Conservation (phyloP, 2,888 invertebrate genomes). For the Neelides folsomi region DNA sequence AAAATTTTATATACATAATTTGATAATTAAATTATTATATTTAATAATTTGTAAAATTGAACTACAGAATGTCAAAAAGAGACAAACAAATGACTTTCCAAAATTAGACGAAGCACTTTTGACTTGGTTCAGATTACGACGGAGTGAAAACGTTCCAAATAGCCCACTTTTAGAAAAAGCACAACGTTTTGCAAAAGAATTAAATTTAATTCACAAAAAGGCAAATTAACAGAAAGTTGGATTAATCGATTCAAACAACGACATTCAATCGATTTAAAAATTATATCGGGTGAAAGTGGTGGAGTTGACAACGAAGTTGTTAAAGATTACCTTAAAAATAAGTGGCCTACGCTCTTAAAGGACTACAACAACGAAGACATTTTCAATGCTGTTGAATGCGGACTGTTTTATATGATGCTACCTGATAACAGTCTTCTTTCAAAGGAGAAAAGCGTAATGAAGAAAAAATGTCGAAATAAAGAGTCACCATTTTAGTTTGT, state of each 20-base stretch:
- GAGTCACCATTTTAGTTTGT: conserved; percentile 15
- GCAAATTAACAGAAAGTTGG: not conserved
- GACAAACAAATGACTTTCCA: too few species aligned
- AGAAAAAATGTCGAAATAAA: conserved; percentile 15
- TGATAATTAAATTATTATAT: too few species aligned
- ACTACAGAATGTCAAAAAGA: too few species aligned
- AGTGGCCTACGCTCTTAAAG: not conserved
- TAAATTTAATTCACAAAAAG: too few species aligned
- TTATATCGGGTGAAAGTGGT: not conserved
- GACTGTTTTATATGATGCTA: conserved; percentile 11
- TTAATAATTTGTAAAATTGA: too few species aligned
- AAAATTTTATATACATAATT: too few species aligned
- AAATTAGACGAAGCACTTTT: too few species aligned
- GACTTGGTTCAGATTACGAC: not conserved
- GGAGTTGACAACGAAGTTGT: not conserved
- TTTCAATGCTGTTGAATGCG: conserved; percentile 16
- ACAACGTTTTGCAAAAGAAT: not conserved
- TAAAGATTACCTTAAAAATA: not conserved
- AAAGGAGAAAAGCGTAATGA: conserved; percentile 9
- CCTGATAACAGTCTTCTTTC: conserved; percentile 9
- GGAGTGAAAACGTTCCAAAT: not conserved
- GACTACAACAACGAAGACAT: conserved; percentile 10
- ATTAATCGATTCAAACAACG: not conserved
- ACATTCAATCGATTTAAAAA: not conserved
- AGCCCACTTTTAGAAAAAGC: conserved; percentile 1